A percentile compares a stretch with the other conserved stretches of the same genome.
Conservation (phyloP, 2,113 vertebrate species). For the Aphyosemion australe region DNA sequence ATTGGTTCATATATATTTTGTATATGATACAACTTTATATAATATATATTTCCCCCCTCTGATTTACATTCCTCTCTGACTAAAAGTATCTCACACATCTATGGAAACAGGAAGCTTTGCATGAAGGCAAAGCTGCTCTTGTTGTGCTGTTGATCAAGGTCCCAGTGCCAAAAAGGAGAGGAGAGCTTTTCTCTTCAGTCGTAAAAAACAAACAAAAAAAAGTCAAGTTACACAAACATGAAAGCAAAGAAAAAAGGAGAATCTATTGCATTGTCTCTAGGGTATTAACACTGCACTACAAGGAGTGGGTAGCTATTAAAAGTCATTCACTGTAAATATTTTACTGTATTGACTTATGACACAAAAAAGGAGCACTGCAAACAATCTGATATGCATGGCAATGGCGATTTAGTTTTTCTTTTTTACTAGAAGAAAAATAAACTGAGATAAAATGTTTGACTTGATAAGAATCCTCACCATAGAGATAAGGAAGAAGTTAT, state of each 20-base stretch:
- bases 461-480: conserved; percentile 35
- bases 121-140: conserved; percentile 67
- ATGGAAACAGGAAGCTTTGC: conserved; percentile 73
- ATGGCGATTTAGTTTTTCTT: conserved; percentile 34
- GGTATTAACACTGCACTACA: conserved; percentile 72
- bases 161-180: conserved; percentile 66
- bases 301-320: conserved; percentile 66
- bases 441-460: conserved; percentile 30
- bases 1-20: conserved; percentile 80
- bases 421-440: background rate
- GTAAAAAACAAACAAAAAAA: conserved; percentile 70
- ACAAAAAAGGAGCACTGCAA: conserved; percentile 72
- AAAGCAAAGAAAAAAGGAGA: conserved; percentile 63
- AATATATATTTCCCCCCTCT: conserved; percentile 83
- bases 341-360: conserved; percentile 66
- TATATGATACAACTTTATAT: conserved; percentile 83
- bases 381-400: conserved; percentile 66
- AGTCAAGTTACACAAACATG: conserved; percentile 64
- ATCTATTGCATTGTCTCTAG: conserved; percentile 72
- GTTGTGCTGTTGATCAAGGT: conserved; percentile 70
- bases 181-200: conserved; percentile 63
- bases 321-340: conserved; percentile 70
- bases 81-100: conserved; percentile 69
- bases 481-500: conserved; percentile 55
- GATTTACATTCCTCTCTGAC: conserved; percentile 79